A percentile compares a stretch with the other conserved stretches of the same genome.
Conservation (phyloP, 2,797 vertebrate genomes). For the Onychomys torridus region DNA sequence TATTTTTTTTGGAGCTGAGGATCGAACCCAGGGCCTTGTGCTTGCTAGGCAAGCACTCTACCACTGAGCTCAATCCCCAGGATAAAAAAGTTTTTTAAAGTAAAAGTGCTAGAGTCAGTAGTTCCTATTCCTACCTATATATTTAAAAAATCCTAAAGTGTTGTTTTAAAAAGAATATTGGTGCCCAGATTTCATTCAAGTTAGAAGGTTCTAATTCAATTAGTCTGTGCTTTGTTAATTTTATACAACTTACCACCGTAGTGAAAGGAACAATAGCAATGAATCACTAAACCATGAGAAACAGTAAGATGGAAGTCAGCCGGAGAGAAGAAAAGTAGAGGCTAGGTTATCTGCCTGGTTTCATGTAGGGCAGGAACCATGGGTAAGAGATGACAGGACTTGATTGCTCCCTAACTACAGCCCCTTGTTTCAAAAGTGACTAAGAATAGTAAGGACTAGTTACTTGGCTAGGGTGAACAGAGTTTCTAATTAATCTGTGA, state of each 20-base stretch:
- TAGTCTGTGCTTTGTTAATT: conserved; percentile 40
- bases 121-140: not conserved
- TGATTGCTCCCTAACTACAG: not conserved
- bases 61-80: no score
- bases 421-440: not conserved
- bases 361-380: not conserved
- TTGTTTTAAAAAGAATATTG: not conserved
- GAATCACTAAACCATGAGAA: conserved; percentile 32
- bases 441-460: not conserved
- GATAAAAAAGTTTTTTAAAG: no score
- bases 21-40: no score
- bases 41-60: no score
- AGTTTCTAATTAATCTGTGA: conserved; percentile 50
- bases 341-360: not conserved
- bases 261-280: conserved; percentile 33
- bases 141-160: not conserved
- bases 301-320: not conserved
- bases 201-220: conserved; percentile 38
- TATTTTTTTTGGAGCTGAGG: no score
- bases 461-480: conserved; percentile 19
- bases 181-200: conserved; percentile 53
- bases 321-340: not conserved
- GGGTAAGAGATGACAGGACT: not conserved
- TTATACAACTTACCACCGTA: conserved; percentile 17
- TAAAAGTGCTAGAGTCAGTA: no score